Evolutionary conservation across 2,113 vertebrate species (phyloP).

Genomic region (Anarhynchus alexandrinus): DNA sequence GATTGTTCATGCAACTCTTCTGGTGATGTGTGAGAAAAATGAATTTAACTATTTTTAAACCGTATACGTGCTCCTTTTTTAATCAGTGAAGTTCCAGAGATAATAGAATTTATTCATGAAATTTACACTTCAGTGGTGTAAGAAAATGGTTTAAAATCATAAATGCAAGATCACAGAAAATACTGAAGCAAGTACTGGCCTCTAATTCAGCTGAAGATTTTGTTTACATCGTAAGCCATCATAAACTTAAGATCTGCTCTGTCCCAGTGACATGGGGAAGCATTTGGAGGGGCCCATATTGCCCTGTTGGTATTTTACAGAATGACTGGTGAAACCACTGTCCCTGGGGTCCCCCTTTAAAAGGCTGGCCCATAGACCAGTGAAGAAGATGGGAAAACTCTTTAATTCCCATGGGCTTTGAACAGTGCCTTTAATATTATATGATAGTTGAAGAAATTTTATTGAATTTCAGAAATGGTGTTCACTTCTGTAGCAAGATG

Average conservation of each 20-base stretch:
- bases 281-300: neutral
- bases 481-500: neutral
- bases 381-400: neutral
- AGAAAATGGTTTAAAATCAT: conserved; percentile 16
- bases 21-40: neutral
- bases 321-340: neutral
- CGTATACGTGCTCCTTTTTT: rapidly evolving
- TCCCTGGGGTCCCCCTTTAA: neutral
- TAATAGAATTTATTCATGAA: conserved; percentile 61
- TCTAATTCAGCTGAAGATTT: neutral
- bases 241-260: neutral
- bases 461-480: neutral
- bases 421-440: neutral
- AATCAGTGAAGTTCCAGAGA: conserved; percentile 3
- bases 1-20: neutral
- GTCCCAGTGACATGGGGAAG: too few relatives aligned
- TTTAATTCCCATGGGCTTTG: neutral
- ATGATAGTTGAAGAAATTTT: neutral
- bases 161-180: neutral
- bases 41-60: neutral
- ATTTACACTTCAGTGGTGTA: conserved; percentile 60
- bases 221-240: neutral
- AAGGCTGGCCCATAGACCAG: neutral
- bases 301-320: neutral
- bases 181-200: neutral